Base-by-base conservation (phyloP, 2,797 vertebrate genomes). In the Notolabrus celidotus region DNA sequence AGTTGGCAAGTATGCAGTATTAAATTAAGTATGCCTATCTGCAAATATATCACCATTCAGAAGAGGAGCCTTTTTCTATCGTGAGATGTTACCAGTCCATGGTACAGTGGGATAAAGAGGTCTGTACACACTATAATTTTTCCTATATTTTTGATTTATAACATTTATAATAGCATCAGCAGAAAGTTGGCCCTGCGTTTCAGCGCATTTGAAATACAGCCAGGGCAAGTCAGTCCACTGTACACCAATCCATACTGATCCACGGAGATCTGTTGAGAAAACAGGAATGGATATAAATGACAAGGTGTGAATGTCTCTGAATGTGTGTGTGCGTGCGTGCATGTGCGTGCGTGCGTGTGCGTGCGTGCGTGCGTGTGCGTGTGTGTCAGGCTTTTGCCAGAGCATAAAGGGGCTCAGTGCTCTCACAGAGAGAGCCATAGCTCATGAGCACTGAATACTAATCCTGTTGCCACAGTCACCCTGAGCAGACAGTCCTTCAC, bases 361-460 rank as follows among this genome's bases (percentile, higher is more conserved):
- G 51, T 52, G 43, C 20, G 27, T 67, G 64, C 29, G 36, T 58
- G 50, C 67, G 58, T 65, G 59, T 55, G 68, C 70, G 50, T 65
- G 46, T 68, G 68, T 59, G 43, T 50, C 10, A 55, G 84, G 72
- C 67, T 66, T 82, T 83, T 85, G 73, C 88, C 77, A 72, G 86
- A 92, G 90, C 80, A 94, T 94, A 94, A 94, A 94, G 93, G 86
- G 89, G 87, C 90, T 94, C 92, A 94, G 93, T 94, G 86, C 92
- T 92, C 56, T 47, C 25, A 27, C 86, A 89, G 86, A 89, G 87
- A 89, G 85, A 91, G 87, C 89, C 68, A 88, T 83, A 76, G 79
- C 88, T 74, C 89, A 92, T 86, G 85, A 91, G 80, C 67, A 71
- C 79, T 60, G 93, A 94, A 95, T 94, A 94, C 93, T 93, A 94